Evolutionary conservation across 1,140 invertebrate species (phyloP).

Genomic region (Drosophila aff.): DNA sequence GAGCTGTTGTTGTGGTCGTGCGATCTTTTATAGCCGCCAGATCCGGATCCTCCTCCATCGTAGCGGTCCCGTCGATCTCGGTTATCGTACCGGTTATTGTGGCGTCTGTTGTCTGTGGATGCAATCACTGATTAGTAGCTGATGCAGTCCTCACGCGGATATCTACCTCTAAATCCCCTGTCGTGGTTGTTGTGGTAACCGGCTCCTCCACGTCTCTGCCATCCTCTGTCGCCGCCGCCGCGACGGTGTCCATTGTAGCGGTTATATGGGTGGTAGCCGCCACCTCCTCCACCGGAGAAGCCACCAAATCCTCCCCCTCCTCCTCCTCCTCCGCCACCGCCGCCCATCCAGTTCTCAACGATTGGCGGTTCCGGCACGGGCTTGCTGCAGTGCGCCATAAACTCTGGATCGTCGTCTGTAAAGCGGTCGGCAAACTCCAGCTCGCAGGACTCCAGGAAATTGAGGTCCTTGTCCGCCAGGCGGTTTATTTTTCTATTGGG

Average conservation of each 20-base stretch:
- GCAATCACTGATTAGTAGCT: not conserved
- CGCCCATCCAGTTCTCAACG: slow-evolving; percentile 86
- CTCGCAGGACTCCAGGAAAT: slow-evolving; percentile 86
- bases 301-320: slow-evolving; percentile 15
- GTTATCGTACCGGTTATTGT: slow-evolving; percentile 46
- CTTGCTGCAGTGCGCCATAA: slow-evolving; percentile 83
- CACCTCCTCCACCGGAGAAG: slow-evolving; percentile 20
- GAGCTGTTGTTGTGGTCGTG: slow-evolving; percentile 44
- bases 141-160: too few species aligned
- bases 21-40: slow-evolving; percentile 19
- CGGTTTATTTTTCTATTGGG: slow-evolving; percentile 85
- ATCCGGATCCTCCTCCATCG: slow-evolving; percentile 13
- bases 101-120: slow-evolving; percentile 53
- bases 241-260: slow-evolving; percentile 59
- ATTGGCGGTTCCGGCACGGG: slow-evolving; percentile 85
- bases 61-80: slow-evolving; percentile 22
- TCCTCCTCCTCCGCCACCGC: slow-evolving; percentile 39
- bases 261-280: slow-evolving; percentile 48
- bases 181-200: slow-evolving; percentile 51
- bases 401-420: slow-evolving; percentile 86
- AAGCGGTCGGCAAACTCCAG: slow-evolving; percentile 86
- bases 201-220: slow-evolving; percentile 55
- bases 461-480: slow-evolving; percentile 83
- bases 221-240: slow-evolving; percentile 60
- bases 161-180: slow-evolving; percentile 43